phyloP scores from a whole-genome alignment of 2,888 invertebrate genomes.

The Megastigmus dorsalis region DNA sequence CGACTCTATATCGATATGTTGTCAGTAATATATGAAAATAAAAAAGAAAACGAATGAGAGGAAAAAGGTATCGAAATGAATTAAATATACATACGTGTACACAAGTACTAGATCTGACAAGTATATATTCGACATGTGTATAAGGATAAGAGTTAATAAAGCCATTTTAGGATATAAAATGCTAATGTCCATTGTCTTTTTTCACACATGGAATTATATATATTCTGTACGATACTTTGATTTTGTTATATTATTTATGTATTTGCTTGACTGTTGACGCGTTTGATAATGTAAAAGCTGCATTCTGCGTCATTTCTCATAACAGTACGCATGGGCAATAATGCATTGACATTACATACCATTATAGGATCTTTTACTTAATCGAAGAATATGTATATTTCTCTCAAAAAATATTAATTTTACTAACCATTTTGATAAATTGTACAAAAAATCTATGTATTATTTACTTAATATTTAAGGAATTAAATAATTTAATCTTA shows the following conservation, averaged over 20 bases:
- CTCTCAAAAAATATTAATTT: conserved; percentile 1
- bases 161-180: conserved; percentile 68
- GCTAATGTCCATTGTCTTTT: conserved; percentile 30
- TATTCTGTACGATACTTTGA: too few species aligned
- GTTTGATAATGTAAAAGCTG: too few species aligned
- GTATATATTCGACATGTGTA: conserved; percentile 68
- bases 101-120: conserved; percentile 64
- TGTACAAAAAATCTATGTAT: conserved; percentile 14
- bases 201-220: neutral
- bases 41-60: conserved; percentile 25
- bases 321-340: too few species aligned
- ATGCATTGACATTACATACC: too few species aligned
- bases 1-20: conserved; percentile 49
- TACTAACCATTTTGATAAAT: conserved; percentile 6
- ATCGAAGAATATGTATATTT: neutral
- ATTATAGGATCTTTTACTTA: neutral
- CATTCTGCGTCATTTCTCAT: too few species aligned
- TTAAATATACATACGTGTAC: conserved; percentile 62
- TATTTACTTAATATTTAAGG: conserved; percentile 7
- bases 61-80: conserved; percentile 50
- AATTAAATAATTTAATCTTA: conserved; percentile 22
- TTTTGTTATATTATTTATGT: too few species aligned
- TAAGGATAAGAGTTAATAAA: conserved; percentile 73
- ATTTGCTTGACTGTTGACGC: too few species aligned
- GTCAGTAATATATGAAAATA: conserved; percentile 41